Evolutionary conservation across 2,797 vertebrate genomes (phyloP).

Genomic region (Crypturellus tataupa): DNA sequence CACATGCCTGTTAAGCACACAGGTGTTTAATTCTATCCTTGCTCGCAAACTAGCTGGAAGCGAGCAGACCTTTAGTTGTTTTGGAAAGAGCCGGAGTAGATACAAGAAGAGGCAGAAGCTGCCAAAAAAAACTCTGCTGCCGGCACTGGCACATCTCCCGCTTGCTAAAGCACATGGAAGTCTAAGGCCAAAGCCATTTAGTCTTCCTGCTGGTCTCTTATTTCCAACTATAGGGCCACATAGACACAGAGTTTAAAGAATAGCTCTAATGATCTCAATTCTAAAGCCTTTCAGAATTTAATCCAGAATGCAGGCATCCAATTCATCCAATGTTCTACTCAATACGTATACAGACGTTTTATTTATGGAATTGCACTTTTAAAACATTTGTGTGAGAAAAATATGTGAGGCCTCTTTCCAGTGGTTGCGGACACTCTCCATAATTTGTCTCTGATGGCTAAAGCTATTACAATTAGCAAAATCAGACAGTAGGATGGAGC

Average conservation of each 20-base stretch:
- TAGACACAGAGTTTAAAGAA: background rate
- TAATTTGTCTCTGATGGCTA: slow-evolving; percentile 34
- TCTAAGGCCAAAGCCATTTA: slow-evolving; percentile 31
- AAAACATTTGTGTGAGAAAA: background rate
- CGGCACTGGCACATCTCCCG: background rate
- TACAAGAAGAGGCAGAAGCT: background rate
- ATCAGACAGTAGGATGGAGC: slow-evolving; percentile 32
- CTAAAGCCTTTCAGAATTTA: background rate
- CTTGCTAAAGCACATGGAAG: background rate
- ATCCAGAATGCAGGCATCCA: background rate
- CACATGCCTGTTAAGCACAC: background rate
- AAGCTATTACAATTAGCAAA: slow-evolving; percentile 52
- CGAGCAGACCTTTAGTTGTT: background rate
- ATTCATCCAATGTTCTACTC: background rate
- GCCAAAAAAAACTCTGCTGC: background rate
- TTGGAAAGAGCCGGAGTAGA: background rate
- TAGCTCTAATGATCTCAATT: background rate
- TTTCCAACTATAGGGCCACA: background rate
- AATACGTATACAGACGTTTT: background rate
- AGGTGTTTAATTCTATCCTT: background rate
- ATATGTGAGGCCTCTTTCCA: background rate
- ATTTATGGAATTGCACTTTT: background rate
- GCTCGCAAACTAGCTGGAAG: background rate
- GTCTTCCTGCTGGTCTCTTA: background rate
- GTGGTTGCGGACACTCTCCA: background rate